Percentiles rank a stretch among this genome's conserved stretches.
These are phyloP conservation scores for Zophobas atratus DNA, from an alignment of 1,140 invertebrate species.

Conservation along the genomic window DNA sequence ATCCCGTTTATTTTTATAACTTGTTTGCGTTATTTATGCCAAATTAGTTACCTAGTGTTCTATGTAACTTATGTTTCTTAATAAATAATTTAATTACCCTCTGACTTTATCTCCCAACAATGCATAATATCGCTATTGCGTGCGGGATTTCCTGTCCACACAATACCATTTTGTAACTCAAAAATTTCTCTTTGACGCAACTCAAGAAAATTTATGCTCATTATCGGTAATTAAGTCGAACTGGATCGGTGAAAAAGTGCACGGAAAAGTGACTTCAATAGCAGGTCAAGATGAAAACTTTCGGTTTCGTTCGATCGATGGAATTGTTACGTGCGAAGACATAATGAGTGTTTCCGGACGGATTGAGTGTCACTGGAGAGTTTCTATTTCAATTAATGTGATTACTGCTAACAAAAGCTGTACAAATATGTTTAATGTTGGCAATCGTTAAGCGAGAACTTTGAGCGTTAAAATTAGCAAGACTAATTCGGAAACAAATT, in stretches of 20 bases:
- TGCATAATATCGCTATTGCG: constrained; percentile 15
- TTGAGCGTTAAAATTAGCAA: too few relatives aligned
- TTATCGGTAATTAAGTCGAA: constrained; percentile 2
- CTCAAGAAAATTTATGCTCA: neutral
- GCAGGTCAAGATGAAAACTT: neutral
- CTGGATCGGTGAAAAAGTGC: neutral
- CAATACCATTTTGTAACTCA: constrained; percentile 11
- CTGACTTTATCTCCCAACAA: constrained; percentile 23
- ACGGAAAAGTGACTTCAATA: neutral
- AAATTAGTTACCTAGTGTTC: constrained; percentile 40
- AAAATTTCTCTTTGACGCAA: constrained; percentile 18
- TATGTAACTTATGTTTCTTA: constrained; percentile 53
- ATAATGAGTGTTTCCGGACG: too few relatives aligned
- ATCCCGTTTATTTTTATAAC: constrained; percentile 58
- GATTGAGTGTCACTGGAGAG: too few relatives aligned
- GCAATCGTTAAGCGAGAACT: too few relatives aligned
- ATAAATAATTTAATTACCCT: constrained; percentile 44
- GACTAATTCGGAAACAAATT: too few relatives aligned
- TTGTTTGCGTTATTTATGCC: constrained; percentile 58
- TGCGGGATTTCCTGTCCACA: constrained; percentile 38
- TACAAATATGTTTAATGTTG: too few relatives aligned
- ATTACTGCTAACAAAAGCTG: too few relatives aligned
- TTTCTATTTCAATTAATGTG: too few relatives aligned
- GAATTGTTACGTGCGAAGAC: too few relatives aligned
- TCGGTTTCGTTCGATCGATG: neutral